Conservation (phyloP, 2,113 vertebrate genomes). For the Buteo buteo region DNA sequence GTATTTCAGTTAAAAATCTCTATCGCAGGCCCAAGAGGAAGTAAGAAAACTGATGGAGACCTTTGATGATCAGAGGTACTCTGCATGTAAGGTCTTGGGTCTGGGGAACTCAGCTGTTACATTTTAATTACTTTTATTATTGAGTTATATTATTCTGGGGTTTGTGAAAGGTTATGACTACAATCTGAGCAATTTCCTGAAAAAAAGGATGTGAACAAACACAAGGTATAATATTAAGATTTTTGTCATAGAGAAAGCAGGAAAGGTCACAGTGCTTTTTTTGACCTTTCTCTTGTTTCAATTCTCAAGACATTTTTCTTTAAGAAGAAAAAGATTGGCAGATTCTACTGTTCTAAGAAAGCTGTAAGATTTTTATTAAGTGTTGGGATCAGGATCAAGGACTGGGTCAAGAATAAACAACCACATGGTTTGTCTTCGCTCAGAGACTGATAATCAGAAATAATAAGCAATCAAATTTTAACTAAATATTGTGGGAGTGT, state of each 20-base stretch:
- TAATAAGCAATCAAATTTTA: not conserved
- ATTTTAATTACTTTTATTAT: constrained; percentile 25
- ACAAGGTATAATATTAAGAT: not conserved
- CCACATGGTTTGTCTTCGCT: not conserved
- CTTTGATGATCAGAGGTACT: not conserved
- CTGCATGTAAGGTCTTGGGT: not conserved
- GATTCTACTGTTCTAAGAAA: not conserved
- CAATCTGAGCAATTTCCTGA: not conserved
- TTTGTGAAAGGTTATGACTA: constrained; percentile 1
- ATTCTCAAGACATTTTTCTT: not conserved
- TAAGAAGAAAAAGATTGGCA: not conserved
- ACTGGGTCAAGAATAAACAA: not conserved
- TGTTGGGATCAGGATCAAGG: not conserved
- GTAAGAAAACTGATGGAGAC: not conserved
- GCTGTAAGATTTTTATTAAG: not conserved
- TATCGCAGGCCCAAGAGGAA: not conserved
- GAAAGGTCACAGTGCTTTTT: not conserved
- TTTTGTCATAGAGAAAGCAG: not conserved
- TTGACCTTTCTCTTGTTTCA: not conserved
- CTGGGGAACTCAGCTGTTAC: not conserved
- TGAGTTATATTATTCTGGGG: not conserved
- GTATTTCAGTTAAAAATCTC: not conserved
- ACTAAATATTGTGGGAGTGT: not conserved
- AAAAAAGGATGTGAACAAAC: not conserved
- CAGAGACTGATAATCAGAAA: not conserved